Base-by-base conservation (phyloP, 2,888 invertebrate genomes). In the Dascillus cervinus region DNA sequence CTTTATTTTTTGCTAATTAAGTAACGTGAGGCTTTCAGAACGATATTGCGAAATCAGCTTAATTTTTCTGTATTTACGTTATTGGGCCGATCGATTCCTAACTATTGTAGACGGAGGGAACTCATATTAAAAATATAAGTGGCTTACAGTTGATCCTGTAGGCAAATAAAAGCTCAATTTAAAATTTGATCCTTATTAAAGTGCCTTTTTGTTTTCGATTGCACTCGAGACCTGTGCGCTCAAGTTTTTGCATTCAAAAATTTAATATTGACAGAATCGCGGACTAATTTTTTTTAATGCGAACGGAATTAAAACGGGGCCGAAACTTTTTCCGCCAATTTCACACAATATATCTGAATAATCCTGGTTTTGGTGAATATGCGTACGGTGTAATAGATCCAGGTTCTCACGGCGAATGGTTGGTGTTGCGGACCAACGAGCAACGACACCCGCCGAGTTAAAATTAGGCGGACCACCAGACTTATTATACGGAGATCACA, bases 181-280 rank as follows among this genome's bases (percentile, higher is more conserved):
- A 60, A 60, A 60, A 59, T 60, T 54, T 56, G 59, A 61, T 61
- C 61, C 61, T 59, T 55, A 58, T 59, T 58, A 59, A 60, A 61
- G 56, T 56, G 56, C 52, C 52, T 60, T 56, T 57, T 61, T 60
- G 60, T 60, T 61, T 56, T 58, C 52, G 50, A 58, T 55, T 53
- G 53, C 51, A 47, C 58, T 58, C 46, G 51, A 56, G 47, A 53
- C 42, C 46, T 45, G 44, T 29, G 30, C 13, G n/a, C n/a, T n/a
- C n/a, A n/a, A n/a, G n/a, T n/a, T n/a, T n/a, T n/a, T n/a, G n/a
- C n/a, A n/a, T n/a, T n/a, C n/a, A n/a, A n/a, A n/a, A n/a, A n/a
- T n/a, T n/a, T n/a, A n/a, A n/a, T n/a, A n/a, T n/a, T n/a, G n/a
- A n/a, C n/a, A n/a, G n/a, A n/a, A n/a, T n/a, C n/a, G n/a, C n/a